Percentiles rank a stretch among this genome's conserved stretches.
Evolutionary conservation across 2,888 invertebrate genomes (phyloP).

Genomic region (Podabrus alpinus): DNA sequence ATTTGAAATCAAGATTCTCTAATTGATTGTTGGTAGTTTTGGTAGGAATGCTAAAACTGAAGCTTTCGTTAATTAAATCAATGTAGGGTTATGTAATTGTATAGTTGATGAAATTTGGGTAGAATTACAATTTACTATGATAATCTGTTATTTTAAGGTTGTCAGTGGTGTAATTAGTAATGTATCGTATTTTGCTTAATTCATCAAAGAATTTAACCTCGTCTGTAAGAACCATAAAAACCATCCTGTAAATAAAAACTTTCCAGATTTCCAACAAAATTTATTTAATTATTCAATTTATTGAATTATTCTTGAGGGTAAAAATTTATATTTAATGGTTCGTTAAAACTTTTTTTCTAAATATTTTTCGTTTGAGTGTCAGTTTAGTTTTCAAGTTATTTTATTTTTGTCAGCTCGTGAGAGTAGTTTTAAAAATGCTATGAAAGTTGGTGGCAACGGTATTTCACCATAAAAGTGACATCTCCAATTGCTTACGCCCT

Average conservation of each 20-base stretch:
- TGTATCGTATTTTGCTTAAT: background rate
- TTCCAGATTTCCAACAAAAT: background rate
- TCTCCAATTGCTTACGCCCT: background rate
- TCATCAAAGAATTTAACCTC: background rate
- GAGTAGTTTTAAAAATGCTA: background rate
- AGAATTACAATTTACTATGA: background rate
- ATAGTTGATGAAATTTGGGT: background rate
- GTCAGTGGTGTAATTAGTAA: background rate
- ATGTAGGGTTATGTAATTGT: background rate
- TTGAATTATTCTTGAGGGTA: too few species aligned
- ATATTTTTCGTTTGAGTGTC: background rate
- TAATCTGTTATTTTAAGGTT: background rate
- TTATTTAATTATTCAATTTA: background rate
- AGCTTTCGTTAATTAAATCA: background rate
- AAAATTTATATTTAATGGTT: background rate
- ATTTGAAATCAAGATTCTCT: background rate
- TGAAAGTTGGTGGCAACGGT: background rate
- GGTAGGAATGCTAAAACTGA: background rate
- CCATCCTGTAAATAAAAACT: background rate
- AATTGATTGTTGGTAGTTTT: background rate
- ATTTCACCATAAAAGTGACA: background rate
- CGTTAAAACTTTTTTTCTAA: background rate
- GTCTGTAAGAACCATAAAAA: background rate
- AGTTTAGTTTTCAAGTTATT: background rate
- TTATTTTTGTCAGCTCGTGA: background rate